Evolutionary conservation across 2,113 vertebrate species (phyloP), one percentile per base, ranked within the genome.

Genomic region (Phalacrocorax carbo): DNA sequence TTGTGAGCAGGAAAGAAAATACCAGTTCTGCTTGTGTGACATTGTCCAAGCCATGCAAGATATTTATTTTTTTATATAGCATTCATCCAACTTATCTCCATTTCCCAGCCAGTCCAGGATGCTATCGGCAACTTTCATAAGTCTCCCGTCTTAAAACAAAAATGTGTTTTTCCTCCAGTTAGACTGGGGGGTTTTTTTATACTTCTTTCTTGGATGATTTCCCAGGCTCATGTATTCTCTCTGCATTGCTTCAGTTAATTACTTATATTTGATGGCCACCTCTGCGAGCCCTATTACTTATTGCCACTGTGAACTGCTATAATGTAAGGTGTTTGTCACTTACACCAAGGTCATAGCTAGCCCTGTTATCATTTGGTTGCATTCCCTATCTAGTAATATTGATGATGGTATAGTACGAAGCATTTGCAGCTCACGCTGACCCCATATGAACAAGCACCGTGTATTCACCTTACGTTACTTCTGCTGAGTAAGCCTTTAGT

Each of bases 191-290:
- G 10, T 6, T 48, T 66, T 76, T 96, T 96, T 95, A 68, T 55
- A 38, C 72, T 97, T 88, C 73, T 97, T 93, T 93, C 57, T 97
- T 98, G 97, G 98, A 96, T 80, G n/a, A n/a, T 94, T 97, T 98
- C 98, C 98, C 95, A 97, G 97, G 83, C 70, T 96, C 66, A 40
- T 90, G 83, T 86, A 85, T 97, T 75, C 91, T 96, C 52, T 92
- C 79, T 87, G 62, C 79, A 88, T 89, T 81, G 82, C 84, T 94
- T 81, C 81, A 94, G 87, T 97, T 97, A 98, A 98, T 98, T 98
- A 97, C 96, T 97, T 97, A 78, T 57, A 96, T 97, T 98, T 98
- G 96, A 97, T 97, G 91, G 90, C 91, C 86, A 96, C 95, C 83
- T 96, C 95, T 86, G 93, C 10, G 18, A 97, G 88, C 72, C 23